Conservation (phyloP, 2,797 vertebrate genomes). For the Aulostomus chinensis region DNA sequence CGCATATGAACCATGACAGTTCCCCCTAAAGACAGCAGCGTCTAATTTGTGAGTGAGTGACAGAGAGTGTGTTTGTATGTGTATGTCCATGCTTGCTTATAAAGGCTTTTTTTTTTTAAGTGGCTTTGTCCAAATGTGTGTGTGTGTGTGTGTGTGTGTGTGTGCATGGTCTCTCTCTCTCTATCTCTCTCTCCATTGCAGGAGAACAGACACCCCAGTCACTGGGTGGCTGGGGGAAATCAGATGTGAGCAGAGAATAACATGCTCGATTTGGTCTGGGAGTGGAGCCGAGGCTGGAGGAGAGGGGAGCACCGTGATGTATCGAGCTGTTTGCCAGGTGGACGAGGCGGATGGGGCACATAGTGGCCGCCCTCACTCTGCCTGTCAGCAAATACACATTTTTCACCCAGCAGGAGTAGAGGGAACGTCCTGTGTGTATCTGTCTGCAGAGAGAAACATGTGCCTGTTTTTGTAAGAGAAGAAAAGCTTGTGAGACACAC, state of each 20-base stretch:
- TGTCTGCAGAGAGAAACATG: slow-evolving; percentile 21
- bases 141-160: no score
- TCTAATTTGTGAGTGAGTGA: no score
- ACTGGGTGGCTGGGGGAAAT: slow-evolving; percentile 84
- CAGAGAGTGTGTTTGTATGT: no score
- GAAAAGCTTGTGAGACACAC: no score
- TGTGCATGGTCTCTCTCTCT: slow-evolving; percentile 62
- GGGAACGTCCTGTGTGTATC: slow-evolving; percentile 70
- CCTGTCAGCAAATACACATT: slow-evolving; percentile 91
- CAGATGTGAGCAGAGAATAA: slow-evolving; percentile 92
- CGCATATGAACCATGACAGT: no score
- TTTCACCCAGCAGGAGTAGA: slow-evolving; percentile 87
- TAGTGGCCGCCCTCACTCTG: slow-evolving; percentile 81
- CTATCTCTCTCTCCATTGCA: slow-evolving; percentile 81
- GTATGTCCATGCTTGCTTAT: slow-evolving; percentile 37
- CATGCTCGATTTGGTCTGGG: slow-evolving; percentile 89
- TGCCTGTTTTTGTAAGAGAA: slow-evolving; percentile 24
- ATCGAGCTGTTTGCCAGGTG: slow-evolving; percentile 84
- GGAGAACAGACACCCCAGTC: slow-evolving; percentile 84
- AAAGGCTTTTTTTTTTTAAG: slow-evolving; percentile 55
- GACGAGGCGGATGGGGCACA: slow-evolving; percentile 77
- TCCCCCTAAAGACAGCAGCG: no score
- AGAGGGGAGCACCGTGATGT: slow-evolving; percentile 79
- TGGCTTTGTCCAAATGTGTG: slow-evolving; percentile 39
- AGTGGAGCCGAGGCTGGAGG: slow-evolving; percentile 75